Percentiles rank a stretch among this genome's conserved stretches.
These are phyloP conservation scores for Dermolepida albohirtum DNA, from an alignment of 2,888 invertebrate species.

Conservation along the genomic window DNA sequence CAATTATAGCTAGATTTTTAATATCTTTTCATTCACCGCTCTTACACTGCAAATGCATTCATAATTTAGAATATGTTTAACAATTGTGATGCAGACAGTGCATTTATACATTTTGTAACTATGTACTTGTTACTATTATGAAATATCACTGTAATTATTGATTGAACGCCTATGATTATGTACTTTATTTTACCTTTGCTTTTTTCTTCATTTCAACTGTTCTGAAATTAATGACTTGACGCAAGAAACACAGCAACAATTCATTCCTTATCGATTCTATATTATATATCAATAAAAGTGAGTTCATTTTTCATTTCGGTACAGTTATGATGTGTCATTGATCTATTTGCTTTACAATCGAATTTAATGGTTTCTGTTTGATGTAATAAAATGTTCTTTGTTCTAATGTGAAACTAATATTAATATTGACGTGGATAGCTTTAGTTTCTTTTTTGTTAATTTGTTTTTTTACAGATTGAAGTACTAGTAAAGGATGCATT, in stretches of 20 bases:
- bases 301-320: conserved; percentile 26
- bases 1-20: no score
- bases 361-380: conserved; percentile 36
- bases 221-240: conserved; percentile 35
- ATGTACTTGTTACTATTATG: conserved; percentile 20
- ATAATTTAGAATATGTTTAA: no score
- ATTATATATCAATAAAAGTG: conserved; percentile 37
- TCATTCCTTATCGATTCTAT: conserved; percentile 22
- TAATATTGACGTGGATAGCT: conserved; percentile 22
- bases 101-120: background rate
- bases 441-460: background rate
- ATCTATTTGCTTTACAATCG: conserved; percentile 37
- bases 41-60: no score
- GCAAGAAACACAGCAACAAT: conserved; percentile 22
- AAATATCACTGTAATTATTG: conserved; percentile 40
- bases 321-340: conserved; percentile 35
- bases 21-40: no score
- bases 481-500: no score
- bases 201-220: conserved; percentile 39
- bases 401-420: conserved; percentile 24
- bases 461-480: no score
- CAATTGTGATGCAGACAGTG: no score
- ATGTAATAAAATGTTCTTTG: conserved; percentile 26
- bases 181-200: conserved; percentile 22
- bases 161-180: conserved; percentile 32